Conservation (phyloP, 30 jellyfish, hydroid and myxozoan genomes). For the Cassiopea andromeda region DNA sequence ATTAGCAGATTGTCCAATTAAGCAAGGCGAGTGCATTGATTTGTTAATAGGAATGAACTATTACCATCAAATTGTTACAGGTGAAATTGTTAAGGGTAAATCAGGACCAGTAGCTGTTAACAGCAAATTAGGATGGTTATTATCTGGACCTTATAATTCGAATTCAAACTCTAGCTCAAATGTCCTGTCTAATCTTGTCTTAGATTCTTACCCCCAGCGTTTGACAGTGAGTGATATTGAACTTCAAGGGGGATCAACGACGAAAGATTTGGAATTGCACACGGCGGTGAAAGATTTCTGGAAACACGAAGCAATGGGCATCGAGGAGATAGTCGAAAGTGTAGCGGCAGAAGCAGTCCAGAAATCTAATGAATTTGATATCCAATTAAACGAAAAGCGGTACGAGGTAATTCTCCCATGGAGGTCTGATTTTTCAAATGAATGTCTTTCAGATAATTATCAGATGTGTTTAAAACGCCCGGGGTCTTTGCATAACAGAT, state of each 20-base stretch:
- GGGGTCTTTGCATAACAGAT: constrained; percentile 2
- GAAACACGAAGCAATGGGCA: constrained; percentile 56
- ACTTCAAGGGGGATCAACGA: not conserved
- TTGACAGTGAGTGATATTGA: not conserved
- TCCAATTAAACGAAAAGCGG: not conserved
- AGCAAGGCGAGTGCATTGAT: constrained; percentile 1
- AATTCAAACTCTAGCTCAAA: not conserved
- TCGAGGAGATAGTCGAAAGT: not conserved
- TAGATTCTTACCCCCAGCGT: constrained; percentile 3
- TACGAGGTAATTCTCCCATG: constrained; percentile 52
- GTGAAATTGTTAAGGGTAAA: constrained; percentile 52
- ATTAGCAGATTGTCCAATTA: constrained; percentile 7
- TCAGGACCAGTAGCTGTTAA: constrained; percentile 63
- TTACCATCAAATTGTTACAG: constrained; percentile 47
- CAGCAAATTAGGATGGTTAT: constrained; percentile 66
- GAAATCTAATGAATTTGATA: not conserved
- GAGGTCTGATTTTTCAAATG: constrained; percentile 20
- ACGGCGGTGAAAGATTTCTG: constrained; percentile 15
- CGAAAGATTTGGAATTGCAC: not conserved
- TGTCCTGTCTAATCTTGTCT: constrained; percentile 3
- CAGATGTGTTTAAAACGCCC: constrained; percentile 14
- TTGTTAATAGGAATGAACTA: constrained; percentile 46
- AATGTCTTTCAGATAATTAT: constrained; percentile 3
- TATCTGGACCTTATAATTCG: constrained; percentile 29
- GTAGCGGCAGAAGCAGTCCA: constrained; percentile 4